These are phyloP conservation scores for Myiagra hebetior DNA, from an alignment of 2,113 vertebrate species.

Conservation along the genomic window DNA sequence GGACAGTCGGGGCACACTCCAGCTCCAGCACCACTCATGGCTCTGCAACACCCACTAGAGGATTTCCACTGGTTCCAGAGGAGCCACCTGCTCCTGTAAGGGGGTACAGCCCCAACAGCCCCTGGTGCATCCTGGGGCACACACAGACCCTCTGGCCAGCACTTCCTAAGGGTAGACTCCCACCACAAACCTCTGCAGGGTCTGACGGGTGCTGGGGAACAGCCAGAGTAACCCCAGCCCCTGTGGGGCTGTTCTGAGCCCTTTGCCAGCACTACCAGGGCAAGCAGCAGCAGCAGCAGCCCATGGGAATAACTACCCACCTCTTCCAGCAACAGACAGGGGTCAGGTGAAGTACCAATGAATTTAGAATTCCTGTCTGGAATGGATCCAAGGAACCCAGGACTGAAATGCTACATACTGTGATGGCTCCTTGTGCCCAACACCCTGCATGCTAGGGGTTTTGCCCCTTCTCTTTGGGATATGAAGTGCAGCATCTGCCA, in stretches of 20 bases:
- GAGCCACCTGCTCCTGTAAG: background rate
- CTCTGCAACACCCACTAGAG: background rate
- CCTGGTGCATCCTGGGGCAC: background rate
- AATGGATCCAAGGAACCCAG: background rate
- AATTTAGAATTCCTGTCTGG: background rate
- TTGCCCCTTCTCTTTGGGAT: background rate
- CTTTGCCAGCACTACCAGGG: background rate
- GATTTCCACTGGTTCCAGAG: background rate
- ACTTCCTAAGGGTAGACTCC: background rate
- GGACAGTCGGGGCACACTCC: background rate
- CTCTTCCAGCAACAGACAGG: background rate
- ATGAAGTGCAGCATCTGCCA: background rate
- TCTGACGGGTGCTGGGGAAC: fast-evolving
- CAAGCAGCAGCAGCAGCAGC: fast-evolving
- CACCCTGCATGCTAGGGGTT: background rate
- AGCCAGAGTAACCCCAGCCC: background rate
- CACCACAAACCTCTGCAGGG: background rate
- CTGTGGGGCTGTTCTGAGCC: fast-evolving
- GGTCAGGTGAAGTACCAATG: background rate
- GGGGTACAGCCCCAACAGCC: background rate
- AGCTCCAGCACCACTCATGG: background rate
- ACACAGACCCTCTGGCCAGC: fast-evolving
- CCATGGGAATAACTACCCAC: background rate
- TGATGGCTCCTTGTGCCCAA: background rate
- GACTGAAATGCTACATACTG: background rate